phyloP scores from a whole-genome alignment of 2,113 vertebrate species.

The Podiceps cristatus region DNA sequence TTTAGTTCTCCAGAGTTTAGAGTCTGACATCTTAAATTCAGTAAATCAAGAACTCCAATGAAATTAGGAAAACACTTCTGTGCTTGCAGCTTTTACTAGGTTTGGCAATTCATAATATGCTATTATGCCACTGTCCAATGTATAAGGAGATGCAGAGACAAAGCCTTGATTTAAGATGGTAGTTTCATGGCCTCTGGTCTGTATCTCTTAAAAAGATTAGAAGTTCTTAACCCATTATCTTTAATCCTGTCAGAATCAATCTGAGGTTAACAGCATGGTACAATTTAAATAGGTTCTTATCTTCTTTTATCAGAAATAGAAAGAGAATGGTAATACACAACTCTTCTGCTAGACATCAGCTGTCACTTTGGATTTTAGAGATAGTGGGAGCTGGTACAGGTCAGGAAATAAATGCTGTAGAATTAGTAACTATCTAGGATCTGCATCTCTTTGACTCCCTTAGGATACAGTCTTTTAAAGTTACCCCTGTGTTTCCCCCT shows the following conservation, averaged over 20 bases:
- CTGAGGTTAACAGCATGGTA: constrained; percentile 3
- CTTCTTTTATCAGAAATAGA: constrained; percentile 19
- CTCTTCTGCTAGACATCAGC: not conserved
- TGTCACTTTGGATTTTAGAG: not conserved
- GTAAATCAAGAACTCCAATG: constrained; percentile 7
- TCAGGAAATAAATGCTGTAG: not conserved
- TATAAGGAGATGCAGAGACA: constrained; percentile 45
- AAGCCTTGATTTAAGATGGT: constrained; percentile 38
- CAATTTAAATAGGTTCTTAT: constrained; percentile 7
- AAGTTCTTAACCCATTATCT: constrained; percentile 25
- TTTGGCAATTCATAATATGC: not conserved
- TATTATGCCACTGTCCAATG: not conserved
- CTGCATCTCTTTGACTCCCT: not conserved
- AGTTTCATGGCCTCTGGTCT: not conserved
- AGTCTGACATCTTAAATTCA: not conserved
- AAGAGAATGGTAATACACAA: not conserved
- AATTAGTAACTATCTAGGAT: not conserved
- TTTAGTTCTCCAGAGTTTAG: not conserved
- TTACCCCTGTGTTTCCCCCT: not conserved
- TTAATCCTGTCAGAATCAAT: constrained; percentile 31
- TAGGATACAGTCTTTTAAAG: not conserved
- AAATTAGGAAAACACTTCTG: constrained; percentile 30
- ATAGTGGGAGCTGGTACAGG: not conserved
- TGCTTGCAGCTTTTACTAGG: not conserved
- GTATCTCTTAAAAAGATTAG: constrained; percentile 14